Evolutionary conservation across 2,888 invertebrate genomes (phyloP), one percentile per base, ranked within the genome.

Genomic region (Glaucopsyche alexis): DNA sequence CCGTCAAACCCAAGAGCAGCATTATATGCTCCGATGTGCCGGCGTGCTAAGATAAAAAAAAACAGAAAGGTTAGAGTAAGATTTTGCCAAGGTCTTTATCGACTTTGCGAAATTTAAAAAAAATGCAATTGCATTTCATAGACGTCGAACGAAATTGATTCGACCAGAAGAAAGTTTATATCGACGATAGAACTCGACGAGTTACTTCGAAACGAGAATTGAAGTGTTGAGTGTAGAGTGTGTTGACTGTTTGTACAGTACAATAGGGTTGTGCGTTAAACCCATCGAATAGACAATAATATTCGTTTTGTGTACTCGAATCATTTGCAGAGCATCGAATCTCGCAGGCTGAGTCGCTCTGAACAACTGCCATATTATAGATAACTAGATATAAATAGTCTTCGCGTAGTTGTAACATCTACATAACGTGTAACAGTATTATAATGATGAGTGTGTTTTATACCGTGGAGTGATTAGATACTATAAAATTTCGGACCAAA

Each of bases 1-100:
- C 93, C 70, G 93, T 88, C 5, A 95, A 95, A 81, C 98, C 98
- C 0, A 88, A 93, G 16, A 95, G 95, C 82, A 90, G 94, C 14
- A 95, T 96, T 78, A 94, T 94, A 50, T 97, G 97, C 84, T 93
- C 93, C 16, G 88, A 91, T 77, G 84, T 90, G 45, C 91, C 90
- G 42, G 86, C 92, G 40, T 92, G 93, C 81, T 92, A 89, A 82
- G 77, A 76, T 71, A 60, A 74, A 72, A 13, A 45, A 64, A 16
- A 71, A 38, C 14, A 16, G 2, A 1, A 14, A 60, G 29, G 60
- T 11, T 42, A 42, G 42, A 42, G 13, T 29, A 29, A 60, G 60
- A 60, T 29, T 14, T 29, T 19, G 60, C 29, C 60, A 29, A 60
- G 16, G 29, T 60, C 60, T 2, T 13, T 1, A 14, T 13, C 1